These are phyloP conservation scores for Discoglossus pictus DNA, from an alignment of 2,797 vertebrate genomes.

Conservation along the genomic window DNA sequence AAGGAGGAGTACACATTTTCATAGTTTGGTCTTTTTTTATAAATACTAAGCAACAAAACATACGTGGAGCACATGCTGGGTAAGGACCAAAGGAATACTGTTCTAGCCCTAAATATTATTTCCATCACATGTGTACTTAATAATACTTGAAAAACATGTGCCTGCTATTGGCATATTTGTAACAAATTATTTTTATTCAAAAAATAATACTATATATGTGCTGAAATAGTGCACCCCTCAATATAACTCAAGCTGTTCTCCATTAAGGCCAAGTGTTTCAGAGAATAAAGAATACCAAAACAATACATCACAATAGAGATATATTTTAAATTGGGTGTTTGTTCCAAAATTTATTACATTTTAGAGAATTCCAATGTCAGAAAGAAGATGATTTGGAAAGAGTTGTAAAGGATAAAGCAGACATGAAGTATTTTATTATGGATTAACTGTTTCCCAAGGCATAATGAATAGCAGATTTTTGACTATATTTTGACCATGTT, in stretches of 20 bases:
- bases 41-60: too few relatives aligned
- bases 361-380: conserved; percentile 53
- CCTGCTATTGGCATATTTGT: conserved; percentile 23
- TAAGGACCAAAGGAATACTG: neutral
- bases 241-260: conserved; percentile 51
- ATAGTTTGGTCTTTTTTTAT: too few relatives aligned
- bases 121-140: conserved; percentile 26
- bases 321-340: conserved; percentile 50
- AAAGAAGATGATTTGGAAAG: conserved; percentile 56
- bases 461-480: conserved; percentile 45
- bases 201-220: conserved; percentile 22
- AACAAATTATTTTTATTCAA: conserved; percentile 26
- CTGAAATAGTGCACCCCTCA: conserved; percentile 42
- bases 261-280: conserved; percentile 45
- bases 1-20: too few relatives aligned
- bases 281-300: conserved; percentile 47
- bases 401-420: conserved; percentile 36
- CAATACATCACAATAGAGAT: conserved; percentile 59
- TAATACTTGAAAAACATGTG: conserved; percentile 24
- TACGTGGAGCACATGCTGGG: conserved; percentile 1
- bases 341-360: conserved; percentile 56
- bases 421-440: conserved; percentile 48
- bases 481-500: conserved; percentile 28
- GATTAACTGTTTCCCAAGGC: conserved; percentile 34
- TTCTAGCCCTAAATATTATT: conserved; percentile 15